These are phyloP conservation scores for Hemibagrus wyckioides DNA, from an alignment of 2,113 vertebrate species.

Conservation along the genomic window DNA sequence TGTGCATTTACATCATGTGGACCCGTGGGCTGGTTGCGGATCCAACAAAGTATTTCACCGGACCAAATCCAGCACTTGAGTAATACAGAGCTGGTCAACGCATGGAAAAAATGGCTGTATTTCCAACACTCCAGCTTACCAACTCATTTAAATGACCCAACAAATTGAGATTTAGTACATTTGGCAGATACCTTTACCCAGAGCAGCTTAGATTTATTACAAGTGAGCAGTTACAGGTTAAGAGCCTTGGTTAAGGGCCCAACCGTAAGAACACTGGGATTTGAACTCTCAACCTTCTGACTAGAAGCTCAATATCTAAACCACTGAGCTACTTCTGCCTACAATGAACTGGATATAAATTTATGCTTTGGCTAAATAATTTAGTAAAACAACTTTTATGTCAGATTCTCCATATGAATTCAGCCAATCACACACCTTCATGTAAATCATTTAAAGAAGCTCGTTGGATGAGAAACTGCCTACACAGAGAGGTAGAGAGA, in stretches of 20 bases:
- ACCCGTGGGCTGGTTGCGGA: neutral
- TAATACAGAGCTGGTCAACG: neutral
- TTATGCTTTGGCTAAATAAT: neutral
- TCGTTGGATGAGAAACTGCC: neutral
- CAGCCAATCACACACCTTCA: neutral
- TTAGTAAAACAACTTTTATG: neutral
- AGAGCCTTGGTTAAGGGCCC: neutral
- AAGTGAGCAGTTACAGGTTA: neutral
- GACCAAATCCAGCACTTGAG: neutral
- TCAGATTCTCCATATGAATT: neutral
- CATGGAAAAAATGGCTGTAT: neutral
- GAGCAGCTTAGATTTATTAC: neutral
- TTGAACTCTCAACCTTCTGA: neutral
- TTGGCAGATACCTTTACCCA: neutral
- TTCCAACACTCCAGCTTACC: neutral
- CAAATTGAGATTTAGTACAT: neutral
- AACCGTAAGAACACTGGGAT: neutral
- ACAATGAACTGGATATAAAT: neutral
- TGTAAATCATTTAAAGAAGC: neutral
- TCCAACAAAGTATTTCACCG: neutral
- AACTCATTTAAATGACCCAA: neutral
- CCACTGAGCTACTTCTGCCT: neutral
- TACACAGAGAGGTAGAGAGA: neutral
- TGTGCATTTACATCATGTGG: neutral
- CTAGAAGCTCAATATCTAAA: neutral